Percentiles rank a stretch among this genome's conserved stretches.
phyloP scores from a whole-genome alignment of 1,140 invertebrate genomes.

The Kradibia gibbosae region DNA sequence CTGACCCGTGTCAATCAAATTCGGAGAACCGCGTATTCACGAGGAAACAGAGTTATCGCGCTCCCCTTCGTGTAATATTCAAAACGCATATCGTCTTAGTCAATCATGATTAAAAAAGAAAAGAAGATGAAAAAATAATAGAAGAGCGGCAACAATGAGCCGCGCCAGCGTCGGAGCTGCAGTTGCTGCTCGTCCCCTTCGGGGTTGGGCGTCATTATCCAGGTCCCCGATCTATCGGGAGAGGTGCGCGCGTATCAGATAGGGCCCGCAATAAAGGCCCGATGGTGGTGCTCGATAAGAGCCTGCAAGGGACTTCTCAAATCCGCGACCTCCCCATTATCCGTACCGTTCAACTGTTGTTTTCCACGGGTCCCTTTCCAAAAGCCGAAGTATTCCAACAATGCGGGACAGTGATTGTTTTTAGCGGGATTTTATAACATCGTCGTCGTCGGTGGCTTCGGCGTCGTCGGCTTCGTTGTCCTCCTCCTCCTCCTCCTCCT shows the following conservation, averaged over 20 bases:
- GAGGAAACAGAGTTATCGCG: not conserved
- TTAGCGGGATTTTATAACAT: no score
- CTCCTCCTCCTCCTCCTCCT: not conserved
- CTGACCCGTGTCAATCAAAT: not conserved
- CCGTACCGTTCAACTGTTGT: no score
- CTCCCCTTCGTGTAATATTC: not conserved
- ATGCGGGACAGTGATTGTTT: no score
- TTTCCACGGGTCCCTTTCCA: no score
- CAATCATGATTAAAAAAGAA: not conserved
- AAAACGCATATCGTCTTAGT: not conserved
- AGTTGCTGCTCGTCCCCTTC: no score
- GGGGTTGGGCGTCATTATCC: not conserved
- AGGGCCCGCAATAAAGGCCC: not conserved
- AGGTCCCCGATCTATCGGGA: not conserved
- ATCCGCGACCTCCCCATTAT: not conserved
- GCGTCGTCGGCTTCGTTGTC: not conserved
- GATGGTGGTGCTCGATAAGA: not conserved
- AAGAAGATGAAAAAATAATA: constrained; percentile 12
- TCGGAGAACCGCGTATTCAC: not conserved
- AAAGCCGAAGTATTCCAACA: no score
- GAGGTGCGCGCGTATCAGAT: constrained; percentile 17
- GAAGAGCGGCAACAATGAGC: constrained; percentile 10
- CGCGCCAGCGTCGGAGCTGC: no score
- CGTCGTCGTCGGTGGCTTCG: no score
- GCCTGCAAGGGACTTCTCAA: not conserved